phyloP scores from a whole-genome alignment of 2,113 vertebrate species.

The Neofelis nebulosa region DNA sequence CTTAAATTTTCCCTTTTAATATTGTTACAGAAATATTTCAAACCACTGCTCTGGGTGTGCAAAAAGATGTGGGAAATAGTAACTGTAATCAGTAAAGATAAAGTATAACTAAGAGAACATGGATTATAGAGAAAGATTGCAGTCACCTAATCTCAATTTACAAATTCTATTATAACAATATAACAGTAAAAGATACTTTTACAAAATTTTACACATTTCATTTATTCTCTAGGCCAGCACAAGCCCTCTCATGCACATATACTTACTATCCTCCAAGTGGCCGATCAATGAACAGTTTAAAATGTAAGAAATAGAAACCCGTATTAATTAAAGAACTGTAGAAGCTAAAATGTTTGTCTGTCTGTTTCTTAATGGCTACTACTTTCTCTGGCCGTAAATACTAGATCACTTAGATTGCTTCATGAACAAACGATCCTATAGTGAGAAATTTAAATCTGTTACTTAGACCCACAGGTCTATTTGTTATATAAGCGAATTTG shows the following conservation, averaged over 20 bases:
- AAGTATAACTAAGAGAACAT: neutral
- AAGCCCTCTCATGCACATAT: fast-evolving
- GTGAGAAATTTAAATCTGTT: neutral
- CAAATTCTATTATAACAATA: conserved; percentile 16
- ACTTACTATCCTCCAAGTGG: neutral
- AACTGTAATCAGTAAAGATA: conserved; percentile 45
- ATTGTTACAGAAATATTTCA: neutral
- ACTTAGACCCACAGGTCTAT: neutral
- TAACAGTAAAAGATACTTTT: neutral
- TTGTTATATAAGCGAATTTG: neutral
- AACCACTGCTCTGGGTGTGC: conserved; percentile 25
- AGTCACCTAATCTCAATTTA: neutral
- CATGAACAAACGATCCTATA: neutral
- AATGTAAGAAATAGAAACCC: neutral
- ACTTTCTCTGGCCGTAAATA: neutral
- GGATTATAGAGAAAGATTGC: neutral
- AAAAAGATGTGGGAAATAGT: conserved; percentile 44
- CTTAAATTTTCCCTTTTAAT: conserved; percentile 59
- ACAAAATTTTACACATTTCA: neutral
- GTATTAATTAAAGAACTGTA: neutral
- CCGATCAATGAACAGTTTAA: neutral
- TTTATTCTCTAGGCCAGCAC: neutral
- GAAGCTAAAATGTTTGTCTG: neutral
- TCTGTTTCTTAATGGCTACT: neutral
- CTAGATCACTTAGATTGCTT: neutral